Conservation (phyloP, 2,113 vertebrate genomes). For the Verasper variegatus region DNA sequence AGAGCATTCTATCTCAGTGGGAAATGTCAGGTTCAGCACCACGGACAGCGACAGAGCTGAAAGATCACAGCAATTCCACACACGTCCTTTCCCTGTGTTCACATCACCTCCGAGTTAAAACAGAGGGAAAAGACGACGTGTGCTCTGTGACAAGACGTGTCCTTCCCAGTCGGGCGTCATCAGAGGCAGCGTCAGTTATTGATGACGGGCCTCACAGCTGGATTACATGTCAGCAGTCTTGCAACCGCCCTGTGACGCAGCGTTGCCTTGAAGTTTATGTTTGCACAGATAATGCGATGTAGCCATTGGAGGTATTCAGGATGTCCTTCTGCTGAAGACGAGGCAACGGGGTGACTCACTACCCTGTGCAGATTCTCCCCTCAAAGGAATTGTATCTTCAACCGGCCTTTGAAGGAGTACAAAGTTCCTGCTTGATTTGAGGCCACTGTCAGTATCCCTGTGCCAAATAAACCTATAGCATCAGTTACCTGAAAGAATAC, state of each 20-base stretch:
- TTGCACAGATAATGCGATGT: not conserved
- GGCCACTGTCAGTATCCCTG: no score
- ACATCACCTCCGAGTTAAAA: not conserved
- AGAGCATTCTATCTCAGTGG: not conserved
- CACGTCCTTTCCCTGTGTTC: not conserved
- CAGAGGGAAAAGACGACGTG: not conserved
- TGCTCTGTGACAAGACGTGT: constrained; percentile 3
- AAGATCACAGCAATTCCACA: not conserved
- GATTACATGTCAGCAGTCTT: constrained; percentile 20
- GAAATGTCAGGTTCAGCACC: constrained; percentile 35
- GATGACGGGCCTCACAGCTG: constrained; percentile 15
- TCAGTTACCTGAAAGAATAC: no score
- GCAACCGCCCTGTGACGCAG: not conserved
- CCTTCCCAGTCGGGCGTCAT: constrained; percentile 19
- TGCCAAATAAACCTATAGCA: no score
- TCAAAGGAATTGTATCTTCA: not conserved
- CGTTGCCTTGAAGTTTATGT: not conserved
- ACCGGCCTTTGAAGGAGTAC: not conserved
- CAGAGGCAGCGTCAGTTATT: constrained; percentile 2
- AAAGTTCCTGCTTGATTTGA: not conserved
- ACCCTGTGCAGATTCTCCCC: not conserved
- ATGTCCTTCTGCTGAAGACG: not conserved
- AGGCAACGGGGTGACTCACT: not conserved
- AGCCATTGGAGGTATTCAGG: constrained; percentile 1
- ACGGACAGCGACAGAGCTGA: constrained; percentile 38